phyloP scores from a whole-genome alignment of 2,888 invertebrate genomes.

The Pammene aurita region DNA sequence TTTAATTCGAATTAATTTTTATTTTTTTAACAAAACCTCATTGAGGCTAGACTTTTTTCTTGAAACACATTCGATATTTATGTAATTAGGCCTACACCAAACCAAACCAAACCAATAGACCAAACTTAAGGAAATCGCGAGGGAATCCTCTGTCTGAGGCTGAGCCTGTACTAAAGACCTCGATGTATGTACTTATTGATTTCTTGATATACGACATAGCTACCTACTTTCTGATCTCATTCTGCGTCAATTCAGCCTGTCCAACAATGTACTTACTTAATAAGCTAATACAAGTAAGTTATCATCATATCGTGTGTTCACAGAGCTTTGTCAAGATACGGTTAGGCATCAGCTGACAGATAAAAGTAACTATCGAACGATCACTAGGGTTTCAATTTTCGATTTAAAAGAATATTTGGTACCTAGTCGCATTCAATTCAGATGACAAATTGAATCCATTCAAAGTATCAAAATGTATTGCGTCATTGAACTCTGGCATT shows the following conservation, averaged over 20 bases:
- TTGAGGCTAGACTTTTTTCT: not conserved
- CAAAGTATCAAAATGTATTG: too few species aligned
- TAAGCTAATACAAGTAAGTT: not conserved
- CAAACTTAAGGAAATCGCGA: conserved; percentile 15
- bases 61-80: conserved; percentile 14
- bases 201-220: not conserved
- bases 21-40: too few species aligned
- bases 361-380: not conserved
- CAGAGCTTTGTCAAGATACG: not conserved
- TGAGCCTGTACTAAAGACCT: not conserved
- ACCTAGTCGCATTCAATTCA: too few species aligned
- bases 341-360: not conserved
- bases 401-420: too few species aligned
- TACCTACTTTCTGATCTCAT: not conserved
- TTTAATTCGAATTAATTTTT: too few species aligned
- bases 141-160: conserved; percentile 5
- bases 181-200: conserved; percentile 5
- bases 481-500: not conserved
- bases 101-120: conserved; percentile 11
- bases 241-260: not conserved
- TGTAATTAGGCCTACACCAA: too few species aligned
- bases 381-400: too few species aligned
- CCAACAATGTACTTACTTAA: not conserved
- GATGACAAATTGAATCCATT: too few species aligned
- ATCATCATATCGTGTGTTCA: not conserved